These are phyloP conservation scores for Echeneis naucrates DNA, from an alignment of 2,797 vertebrate genomes.

Conservation along the genomic window DNA sequence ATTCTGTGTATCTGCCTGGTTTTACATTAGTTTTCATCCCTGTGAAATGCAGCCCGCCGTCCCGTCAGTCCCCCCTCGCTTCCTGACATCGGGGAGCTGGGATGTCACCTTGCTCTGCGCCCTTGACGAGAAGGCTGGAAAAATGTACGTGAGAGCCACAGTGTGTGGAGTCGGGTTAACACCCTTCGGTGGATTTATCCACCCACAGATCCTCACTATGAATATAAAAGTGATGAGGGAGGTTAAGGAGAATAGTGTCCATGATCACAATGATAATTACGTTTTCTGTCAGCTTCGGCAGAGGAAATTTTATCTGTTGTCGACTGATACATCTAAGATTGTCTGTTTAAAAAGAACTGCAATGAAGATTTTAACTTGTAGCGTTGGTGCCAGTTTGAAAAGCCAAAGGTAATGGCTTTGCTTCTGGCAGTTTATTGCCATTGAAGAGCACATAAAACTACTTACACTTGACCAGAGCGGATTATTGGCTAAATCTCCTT, in stretches of 20 bases:
- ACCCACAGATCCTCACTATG: constrained; percentile 10
- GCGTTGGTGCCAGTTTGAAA: constrained; percentile 21
- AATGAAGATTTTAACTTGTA: constrained; percentile 25
- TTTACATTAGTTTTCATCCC: constrained; percentile 47
- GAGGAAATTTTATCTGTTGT: constrained; percentile 15
- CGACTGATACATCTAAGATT: constrained; percentile 7
- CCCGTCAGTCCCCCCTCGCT: constrained; percentile 83
- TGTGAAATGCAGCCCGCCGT: constrained; percentile 76
- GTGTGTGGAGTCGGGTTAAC: constrained; percentile 21
- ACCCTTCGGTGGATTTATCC: constrained; percentile 17
- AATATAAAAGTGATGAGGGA: constrained; percentile 25
- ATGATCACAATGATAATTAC: constrained; percentile 27
- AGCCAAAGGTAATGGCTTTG: constrained; percentile 15
- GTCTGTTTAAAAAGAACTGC: constrained; percentile 18
- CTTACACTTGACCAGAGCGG: constrained; percentile 25
- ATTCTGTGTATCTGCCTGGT: constrained; percentile 36
- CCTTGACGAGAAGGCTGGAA: constrained; percentile 83
- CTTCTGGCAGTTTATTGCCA: constrained; percentile 13
- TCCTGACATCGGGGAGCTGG: constrained; percentile 90
- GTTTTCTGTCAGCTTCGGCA: constrained; percentile 3
- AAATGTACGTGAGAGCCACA: constrained; percentile 81
- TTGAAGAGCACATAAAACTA: constrained; percentile 30
- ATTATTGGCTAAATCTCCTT: constrained; percentile 59
- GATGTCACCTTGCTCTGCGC: constrained; percentile 86
- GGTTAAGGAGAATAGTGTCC: not conserved